Percentiles rank a stretch among this genome's conserved stretches.
Conservation (phyloP, 2,797 vertebrate species). For the Sphenopsis melanotis region DNA sequence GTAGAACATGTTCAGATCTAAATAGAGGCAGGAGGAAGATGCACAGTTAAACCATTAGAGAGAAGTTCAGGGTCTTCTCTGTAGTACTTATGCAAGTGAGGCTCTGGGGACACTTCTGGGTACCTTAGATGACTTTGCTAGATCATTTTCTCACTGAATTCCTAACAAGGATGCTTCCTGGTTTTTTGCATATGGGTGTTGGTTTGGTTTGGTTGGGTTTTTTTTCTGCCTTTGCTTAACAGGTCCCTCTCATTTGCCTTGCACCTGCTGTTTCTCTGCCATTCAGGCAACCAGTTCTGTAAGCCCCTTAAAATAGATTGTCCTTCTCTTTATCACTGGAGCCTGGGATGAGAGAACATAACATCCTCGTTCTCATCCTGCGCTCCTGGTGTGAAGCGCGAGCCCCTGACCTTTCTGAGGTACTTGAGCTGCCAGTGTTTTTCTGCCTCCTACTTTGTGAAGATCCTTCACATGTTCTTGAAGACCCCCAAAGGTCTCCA, state of each 20-base stretch:
- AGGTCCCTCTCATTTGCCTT: background rate
- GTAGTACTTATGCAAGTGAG: background rate
- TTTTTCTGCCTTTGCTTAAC: background rate
- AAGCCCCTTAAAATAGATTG: constrained; percentile 54
- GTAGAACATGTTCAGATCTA: background rate
- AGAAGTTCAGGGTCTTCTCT: background rate
- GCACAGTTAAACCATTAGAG: background rate
- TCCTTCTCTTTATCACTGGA: constrained; percentile 36
- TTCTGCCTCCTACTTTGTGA: background rate
- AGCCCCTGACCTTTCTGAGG: constrained; percentile 12
- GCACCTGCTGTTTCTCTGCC: constrained; percentile 39
- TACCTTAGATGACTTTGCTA: background rate
- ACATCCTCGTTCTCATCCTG: constrained; percentile 24
- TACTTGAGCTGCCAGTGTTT: background rate
- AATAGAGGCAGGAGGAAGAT: background rate
- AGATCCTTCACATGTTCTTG: background rate
- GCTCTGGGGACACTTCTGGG: background rate
- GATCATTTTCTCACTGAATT: constrained; percentile 7
- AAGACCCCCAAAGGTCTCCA: background rate
- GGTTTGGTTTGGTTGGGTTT: background rate
- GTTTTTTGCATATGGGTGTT: background rate
- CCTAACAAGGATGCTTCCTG: background rate
- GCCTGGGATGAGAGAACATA: constrained; percentile 35
- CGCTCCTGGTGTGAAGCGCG: background rate
- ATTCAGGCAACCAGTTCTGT: constrained; percentile 14